Evolutionary conservation across 2,797 vertebrate species (phyloP).

Genomic region (Dendrocincla fuliginosa): DNA sequence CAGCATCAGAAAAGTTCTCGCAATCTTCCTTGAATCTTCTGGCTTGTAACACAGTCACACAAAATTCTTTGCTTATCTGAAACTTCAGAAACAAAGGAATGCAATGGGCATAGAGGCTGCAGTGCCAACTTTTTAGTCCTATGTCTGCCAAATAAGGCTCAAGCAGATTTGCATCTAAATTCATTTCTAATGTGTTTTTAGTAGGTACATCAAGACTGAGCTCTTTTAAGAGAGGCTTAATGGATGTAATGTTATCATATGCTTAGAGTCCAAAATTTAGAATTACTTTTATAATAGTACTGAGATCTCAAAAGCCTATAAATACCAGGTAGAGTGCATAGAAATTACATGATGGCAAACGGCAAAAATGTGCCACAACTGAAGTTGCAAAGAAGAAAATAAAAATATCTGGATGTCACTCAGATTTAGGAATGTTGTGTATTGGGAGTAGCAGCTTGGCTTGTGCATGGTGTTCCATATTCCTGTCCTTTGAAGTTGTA

Average conservation of each 20-base stretch:
- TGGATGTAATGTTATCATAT: background rate
- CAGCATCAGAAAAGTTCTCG: background rate
- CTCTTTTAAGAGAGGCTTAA: background rate
- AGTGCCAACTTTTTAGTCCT: background rate
- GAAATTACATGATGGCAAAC: background rate
- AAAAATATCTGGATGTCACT: background rate
- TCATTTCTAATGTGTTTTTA: background rate
- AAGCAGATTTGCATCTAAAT: slow-evolving; percentile 36
- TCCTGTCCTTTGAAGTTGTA: background rate
- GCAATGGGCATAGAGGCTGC: background rate
- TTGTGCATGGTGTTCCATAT: background rate
- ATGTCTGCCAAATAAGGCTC: background rate
- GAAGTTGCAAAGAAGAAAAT: background rate
- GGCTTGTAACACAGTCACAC: background rate
- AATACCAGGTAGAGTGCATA: background rate
- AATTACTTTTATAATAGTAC: background rate
- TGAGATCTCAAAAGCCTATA: background rate
- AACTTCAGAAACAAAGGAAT: background rate
- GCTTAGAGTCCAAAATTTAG: background rate
- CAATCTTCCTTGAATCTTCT: background rate
- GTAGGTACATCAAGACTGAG: background rate
- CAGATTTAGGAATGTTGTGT: background rate
- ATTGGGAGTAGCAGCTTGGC: background rate
- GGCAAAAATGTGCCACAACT: background rate
- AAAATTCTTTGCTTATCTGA: background rate